A percentile compares a stretch with the other conserved stretches of the same genome.
phyloP scores from a whole-genome alignment of 2,888 invertebrate genomes.

The Germaria angustata region DNA sequence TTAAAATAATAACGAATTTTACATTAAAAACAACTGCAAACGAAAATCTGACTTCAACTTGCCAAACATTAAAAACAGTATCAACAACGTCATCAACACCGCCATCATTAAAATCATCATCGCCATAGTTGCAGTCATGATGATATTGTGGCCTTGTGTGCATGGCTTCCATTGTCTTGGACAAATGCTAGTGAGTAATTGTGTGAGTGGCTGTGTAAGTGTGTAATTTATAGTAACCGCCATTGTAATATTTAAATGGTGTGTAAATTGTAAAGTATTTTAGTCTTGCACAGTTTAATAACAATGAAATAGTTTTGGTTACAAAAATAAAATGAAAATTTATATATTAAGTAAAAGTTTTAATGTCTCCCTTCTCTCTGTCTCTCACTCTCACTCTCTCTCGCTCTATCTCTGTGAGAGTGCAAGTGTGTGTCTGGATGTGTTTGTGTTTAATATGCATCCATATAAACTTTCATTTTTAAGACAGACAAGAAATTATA shows the following conservation, averaged over 20 bases:
- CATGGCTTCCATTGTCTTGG: slow-evolving; percentile 12
- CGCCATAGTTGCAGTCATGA: not conserved
- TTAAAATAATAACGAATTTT: not conserved
- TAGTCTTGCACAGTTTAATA: slow-evolving; percentile 29
- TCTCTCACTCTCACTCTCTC: no score
- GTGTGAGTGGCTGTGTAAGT: not conserved
- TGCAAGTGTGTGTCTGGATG: no score
- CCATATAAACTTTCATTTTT: not conserved
- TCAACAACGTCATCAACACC: not conserved
- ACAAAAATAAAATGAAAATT: not conserved
- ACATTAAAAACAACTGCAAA: not conserved
- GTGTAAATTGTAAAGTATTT: slow-evolving; percentile 59
- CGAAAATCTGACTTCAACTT: not conserved
- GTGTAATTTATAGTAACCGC: slow-evolving; percentile 26
- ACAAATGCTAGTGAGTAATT: not conserved
- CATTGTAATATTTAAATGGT: slow-evolving; percentile 62
- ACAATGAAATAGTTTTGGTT: slow-evolving; percentile 36
- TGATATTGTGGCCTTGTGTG: slow-evolving; percentile 32
- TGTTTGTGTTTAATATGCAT: not conserved
- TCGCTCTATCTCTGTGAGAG: no score
- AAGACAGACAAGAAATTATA: not conserved
- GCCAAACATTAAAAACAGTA: slow-evolving; percentile 15
- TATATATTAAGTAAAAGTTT: slow-evolving; percentile 2
- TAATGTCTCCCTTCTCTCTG: not conserved
- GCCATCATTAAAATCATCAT: not conserved